Evolutionary conservation across 1,140 invertebrate genomes (phyloP), one percentile per base, ranked within the genome.

Genomic region (Vollenhovia emeryi): DNA sequence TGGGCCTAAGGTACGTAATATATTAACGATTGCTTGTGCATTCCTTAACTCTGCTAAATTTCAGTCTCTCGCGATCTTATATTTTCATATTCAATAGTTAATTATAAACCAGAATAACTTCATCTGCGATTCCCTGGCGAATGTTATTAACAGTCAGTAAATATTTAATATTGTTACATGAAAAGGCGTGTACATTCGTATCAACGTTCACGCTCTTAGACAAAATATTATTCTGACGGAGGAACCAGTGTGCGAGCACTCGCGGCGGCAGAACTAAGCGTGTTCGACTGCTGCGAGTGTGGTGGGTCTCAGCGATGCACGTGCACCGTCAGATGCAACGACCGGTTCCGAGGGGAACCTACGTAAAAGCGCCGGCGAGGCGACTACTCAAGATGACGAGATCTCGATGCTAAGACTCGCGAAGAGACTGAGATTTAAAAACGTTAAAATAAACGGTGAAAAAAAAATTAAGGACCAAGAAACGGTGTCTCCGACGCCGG

Each of bases 341-440:
- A 86, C 85, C 85, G 85, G 85, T 86, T 86, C 71, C 64, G 52
- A 84, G 30, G 13, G 36, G 36, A 24, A 3, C 15, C 36, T 52
- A n/a, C n/a, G 2, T 64, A n/a, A 76, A 62, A 60, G 74, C 36
- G 9, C 9, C 52, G 7, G 18, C 15, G n/a, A 43, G 36, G 3
- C 45, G 7, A 45, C 40, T 55, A 11, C n/a, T 30, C 55, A n/a
- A n/a, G n/a, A n/a, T n/a, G 64, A 60, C 82, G 21, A 83, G 33
- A 64, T 73, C 48, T 27, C 7, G 21, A 66, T 24, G 60, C 18
- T 78, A 3, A 40, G 24, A 13, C 48, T 30, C 21, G 7, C 2
- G n/a, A 11, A 36, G 62, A 24, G 62, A 66, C n/a, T 33, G 2
- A 27, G 1, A 40, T 7, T 33, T 66, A 43, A 13, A n/a, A 62